Evolutionary conservation across 1,140 invertebrate species (phyloP).

Genomic region (Batillaria attramentaria): DNA sequence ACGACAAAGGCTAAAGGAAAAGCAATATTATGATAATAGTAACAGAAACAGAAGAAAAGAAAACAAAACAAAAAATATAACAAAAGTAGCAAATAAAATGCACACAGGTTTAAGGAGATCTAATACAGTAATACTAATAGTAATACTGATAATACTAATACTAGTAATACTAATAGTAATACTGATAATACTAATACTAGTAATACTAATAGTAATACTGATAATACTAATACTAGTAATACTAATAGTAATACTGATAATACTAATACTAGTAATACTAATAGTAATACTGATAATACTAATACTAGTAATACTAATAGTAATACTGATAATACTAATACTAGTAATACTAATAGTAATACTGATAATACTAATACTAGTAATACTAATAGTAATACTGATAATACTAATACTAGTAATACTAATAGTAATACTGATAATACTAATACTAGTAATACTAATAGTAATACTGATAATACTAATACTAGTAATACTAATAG

Average conservation of each 20-base stretch:
- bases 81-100: not conserved
- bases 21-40: not conserved
- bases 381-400: too few species aligned
- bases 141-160: not conserved
- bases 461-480: too few species aligned
- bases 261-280: constrained; percentile 16
- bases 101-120: too few species aligned
- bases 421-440: too few species aligned
- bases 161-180: not conserved
- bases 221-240: not conserved
- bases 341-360: too few species aligned
- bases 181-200: not conserved
- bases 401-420: too few species aligned
- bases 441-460: too few species aligned
- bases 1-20: not conserved
- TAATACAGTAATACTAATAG: not conserved
- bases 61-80: not conserved
- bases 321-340: too few species aligned
- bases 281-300: too few species aligned
- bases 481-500: too few species aligned
- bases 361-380: too few species aligned
- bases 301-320: too few species aligned
- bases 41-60: not conserved
- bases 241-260: not conserved
- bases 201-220: not conserved